phyloP scores from a whole-genome alignment of 2,113 vertebrate genomes.

The Anolis sagrei region DNA sequence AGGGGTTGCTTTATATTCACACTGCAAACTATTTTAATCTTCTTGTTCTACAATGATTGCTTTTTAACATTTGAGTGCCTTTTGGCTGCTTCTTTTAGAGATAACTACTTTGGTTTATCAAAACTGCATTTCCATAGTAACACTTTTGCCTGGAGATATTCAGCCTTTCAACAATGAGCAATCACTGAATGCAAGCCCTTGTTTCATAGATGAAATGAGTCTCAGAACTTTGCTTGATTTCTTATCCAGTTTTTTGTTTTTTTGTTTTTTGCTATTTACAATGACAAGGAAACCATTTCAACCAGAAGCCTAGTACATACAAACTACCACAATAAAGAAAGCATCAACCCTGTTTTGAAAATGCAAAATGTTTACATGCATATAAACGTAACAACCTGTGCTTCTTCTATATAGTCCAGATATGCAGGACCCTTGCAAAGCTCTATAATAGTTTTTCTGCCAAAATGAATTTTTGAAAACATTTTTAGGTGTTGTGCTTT shows the following conservation, averaged over 20 bases:
- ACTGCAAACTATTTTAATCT: background rate
- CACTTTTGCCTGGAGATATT: conserved; percentile 70
- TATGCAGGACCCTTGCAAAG: background rate
- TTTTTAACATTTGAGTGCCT: conserved; percentile 62
- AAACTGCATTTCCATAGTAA: conserved; percentile 79
- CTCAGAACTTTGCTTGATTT: conserved; percentile 65
- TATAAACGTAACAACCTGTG: background rate
- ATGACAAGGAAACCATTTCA: conserved; percentile 55
- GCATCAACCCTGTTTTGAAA: background rate
- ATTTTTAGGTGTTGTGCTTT: background rate
- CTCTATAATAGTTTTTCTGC: background rate
- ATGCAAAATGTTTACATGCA: background rate
- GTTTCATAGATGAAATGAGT: conserved; percentile 73
- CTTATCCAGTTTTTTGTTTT: conserved; percentile 45
- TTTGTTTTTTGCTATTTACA: conserved; percentile 69
- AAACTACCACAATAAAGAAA: background rate
- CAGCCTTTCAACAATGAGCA: conserved; percentile 65
- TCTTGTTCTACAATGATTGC: conserved; percentile 63
- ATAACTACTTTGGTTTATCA: conserved; percentile 77
- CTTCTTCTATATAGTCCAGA: background rate
- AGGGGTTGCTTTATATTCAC: no score
- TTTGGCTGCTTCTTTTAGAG: conserved; percentile 63
- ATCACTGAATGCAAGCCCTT: conserved; percentile 63
- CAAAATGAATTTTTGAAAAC: background rate
- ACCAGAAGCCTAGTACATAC: fast-evolving